Percentiles rank a stretch among this genome's conserved stretches.
Conservation (phyloP, 2,797 vertebrate genomes). For the Epinephelus awoara region DNA sequence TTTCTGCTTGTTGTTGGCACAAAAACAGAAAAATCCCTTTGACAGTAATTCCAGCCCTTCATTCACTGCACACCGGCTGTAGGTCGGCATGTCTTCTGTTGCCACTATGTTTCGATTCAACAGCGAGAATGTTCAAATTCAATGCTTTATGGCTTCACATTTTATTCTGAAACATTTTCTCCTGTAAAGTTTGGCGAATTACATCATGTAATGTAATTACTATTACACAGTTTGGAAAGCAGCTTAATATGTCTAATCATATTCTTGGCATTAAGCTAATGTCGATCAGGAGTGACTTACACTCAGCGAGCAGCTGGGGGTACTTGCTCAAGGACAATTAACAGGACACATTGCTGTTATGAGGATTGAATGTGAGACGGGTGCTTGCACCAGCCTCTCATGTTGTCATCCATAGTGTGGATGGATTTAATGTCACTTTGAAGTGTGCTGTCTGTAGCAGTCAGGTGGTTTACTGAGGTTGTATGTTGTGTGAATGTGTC, state of each 20-base stretch:
- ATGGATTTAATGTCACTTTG: constrained; percentile 52
- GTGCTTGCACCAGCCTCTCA: background rate
- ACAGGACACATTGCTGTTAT: constrained; percentile 43
- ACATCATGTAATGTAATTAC: background rate
- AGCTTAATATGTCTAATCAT: background rate
- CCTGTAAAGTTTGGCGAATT: background rate
- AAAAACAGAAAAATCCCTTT: background rate
- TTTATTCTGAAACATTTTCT: no score
- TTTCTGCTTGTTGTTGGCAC: background rate
- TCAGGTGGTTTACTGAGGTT: background rate
- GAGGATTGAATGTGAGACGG: constrained; percentile 41
- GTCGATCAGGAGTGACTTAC: constrained; percentile 9
- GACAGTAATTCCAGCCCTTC: background rate
- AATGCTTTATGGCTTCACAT: background rate
- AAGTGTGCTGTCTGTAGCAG: constrained; percentile 9
- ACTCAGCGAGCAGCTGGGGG: constrained; percentile 33
- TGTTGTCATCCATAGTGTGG: constrained; percentile 35
- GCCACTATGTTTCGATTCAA: background rate
- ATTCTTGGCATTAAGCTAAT: background rate
- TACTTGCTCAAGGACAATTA: constrained; percentile 62
- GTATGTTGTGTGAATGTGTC: background rate
- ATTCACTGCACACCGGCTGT: background rate
- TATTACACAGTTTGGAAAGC: background rate
- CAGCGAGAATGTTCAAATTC: background rate
- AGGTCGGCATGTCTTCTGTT: background rate